Evolutionary conservation across 2,888 invertebrate species (phyloP).

Genomic region (Hermaeophaga mercurialis): DNA sequence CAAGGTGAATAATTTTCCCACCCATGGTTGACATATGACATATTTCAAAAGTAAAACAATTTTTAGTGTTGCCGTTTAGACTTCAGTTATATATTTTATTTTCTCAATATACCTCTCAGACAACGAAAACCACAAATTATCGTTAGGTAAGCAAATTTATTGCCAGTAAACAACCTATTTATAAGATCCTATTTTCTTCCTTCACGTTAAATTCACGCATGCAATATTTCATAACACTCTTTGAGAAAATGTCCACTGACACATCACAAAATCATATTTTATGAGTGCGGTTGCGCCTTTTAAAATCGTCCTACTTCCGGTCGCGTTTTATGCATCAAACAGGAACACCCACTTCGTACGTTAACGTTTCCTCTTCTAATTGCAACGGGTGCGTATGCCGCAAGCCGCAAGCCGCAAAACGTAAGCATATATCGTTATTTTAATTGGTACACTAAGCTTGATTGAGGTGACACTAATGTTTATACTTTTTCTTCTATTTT

Average conservation of each 20-base stretch:
- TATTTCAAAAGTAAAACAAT: too few relatives aligned
- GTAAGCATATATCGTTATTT: neutral
- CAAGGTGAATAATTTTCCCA: too few relatives aligned
- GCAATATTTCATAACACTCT: neutral
- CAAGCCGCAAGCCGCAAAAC: neutral
- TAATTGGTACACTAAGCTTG: neutral
- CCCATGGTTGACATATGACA: too few relatives aligned
- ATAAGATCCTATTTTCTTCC: neutral
- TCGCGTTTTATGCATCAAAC: constrained; percentile 14
- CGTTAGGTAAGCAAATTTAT: neutral
- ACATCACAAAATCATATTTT: neutral
- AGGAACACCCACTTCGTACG: constrained; percentile 17
- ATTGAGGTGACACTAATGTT: neutral
- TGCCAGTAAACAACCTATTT: neutral
- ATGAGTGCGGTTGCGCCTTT: constrained; percentile 1
- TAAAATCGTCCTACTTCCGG: constrained; percentile 16
- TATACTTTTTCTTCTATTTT: too few relatives aligned
- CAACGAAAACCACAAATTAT: neutral
- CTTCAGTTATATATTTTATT: too few relatives aligned
- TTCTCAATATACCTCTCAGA: too few relatives aligned
- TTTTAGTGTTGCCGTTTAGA: too few relatives aligned
- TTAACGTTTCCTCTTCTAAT: constrained; percentile 5
- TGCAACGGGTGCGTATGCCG: constrained; percentile 1
- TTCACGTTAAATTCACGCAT: neutral
- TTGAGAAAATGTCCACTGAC: neutral